Evolutionary conservation across 2,888 invertebrate species (phyloP).

Genomic region (Megaustenia siamemsis): DNA sequence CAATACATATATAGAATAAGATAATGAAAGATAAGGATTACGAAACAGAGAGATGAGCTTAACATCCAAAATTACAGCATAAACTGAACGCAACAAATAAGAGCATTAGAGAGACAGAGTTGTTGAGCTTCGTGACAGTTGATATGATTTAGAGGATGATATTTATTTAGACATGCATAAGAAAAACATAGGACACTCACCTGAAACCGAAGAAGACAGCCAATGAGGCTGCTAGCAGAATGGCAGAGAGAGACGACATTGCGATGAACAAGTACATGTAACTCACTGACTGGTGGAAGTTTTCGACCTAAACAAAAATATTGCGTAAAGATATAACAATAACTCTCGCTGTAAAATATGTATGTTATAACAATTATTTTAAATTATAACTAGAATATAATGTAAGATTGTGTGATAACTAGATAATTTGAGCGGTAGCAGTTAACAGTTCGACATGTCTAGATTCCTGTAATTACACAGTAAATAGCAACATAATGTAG

Average conservation of each 20-base stretch:
- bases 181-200: slow-evolving; percentile 20
- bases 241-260: slow-evolving; percentile 14
- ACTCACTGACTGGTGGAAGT: slow-evolving; percentile 16
- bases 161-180: neutral
- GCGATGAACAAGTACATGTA: slow-evolving; percentile 43
- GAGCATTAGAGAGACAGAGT: neutral
- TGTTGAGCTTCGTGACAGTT: neutral
- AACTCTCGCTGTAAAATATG: no score
- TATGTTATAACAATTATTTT: no score
- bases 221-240: slow-evolving; percentile 35
- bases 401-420: no score
- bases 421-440: no score
- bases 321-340: no score
- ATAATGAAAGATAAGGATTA: no score
- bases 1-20: no score
- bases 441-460: no score
- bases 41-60: no score
- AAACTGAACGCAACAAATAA: neutral
- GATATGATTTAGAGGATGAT: neutral
- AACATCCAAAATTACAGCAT: neutral
- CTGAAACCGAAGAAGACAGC: slow-evolving; percentile 41
- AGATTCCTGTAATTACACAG: no score
- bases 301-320: neutral
- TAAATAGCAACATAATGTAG: no score
- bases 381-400: no score